A percentile compares a stretch with the other conserved stretches of the same genome.
phyloP scores from a whole-genome alignment of 2,113 vertebrate genomes.

The Malurus alboscapulatus region DNA sequence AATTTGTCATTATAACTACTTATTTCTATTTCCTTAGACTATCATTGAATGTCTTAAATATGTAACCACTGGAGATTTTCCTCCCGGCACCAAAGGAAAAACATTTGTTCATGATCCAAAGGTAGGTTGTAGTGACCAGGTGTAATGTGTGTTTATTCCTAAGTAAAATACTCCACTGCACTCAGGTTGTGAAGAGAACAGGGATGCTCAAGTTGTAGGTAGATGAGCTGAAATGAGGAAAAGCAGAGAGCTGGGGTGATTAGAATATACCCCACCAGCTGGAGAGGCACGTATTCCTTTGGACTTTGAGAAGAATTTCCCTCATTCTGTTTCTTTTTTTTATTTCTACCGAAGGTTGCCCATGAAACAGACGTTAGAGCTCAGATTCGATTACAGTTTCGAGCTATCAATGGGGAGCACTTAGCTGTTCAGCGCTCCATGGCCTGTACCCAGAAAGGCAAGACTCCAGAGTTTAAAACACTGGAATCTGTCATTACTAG shows the following conservation, averaged over 20 bases:
- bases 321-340: not conserved
- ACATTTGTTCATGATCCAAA: conserved; percentile 98
- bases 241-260: not conserved
- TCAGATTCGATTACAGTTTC: conserved; percentile 91
- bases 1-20: not conserved
- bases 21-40: conserved; percentile 79
- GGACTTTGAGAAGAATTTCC: not conserved
- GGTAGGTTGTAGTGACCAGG: conserved; percentile 67
- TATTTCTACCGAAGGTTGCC: conserved; percentile 78
- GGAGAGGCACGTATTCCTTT: not conserved
- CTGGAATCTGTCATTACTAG: conserved; percentile 92
- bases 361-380: conserved; percentile 95
- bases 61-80: conserved; percentile 91
- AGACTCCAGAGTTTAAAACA: conserved; percentile 92
- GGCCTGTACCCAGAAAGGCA: conserved; percentile 92
- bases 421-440: conserved; percentile 90
- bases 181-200: not conserved
- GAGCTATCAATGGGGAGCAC: conserved; percentile 85
- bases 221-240: not conserved
- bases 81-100: conserved; percentile 93
- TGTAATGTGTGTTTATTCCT: not conserved
- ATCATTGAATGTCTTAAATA: conserved; percentile 98
- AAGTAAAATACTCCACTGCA: not conserved
- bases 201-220: not conserved
- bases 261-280: not conserved